Conservation (phyloP, 2,888 invertebrate species). For the Drosophila conformis region DNA sequence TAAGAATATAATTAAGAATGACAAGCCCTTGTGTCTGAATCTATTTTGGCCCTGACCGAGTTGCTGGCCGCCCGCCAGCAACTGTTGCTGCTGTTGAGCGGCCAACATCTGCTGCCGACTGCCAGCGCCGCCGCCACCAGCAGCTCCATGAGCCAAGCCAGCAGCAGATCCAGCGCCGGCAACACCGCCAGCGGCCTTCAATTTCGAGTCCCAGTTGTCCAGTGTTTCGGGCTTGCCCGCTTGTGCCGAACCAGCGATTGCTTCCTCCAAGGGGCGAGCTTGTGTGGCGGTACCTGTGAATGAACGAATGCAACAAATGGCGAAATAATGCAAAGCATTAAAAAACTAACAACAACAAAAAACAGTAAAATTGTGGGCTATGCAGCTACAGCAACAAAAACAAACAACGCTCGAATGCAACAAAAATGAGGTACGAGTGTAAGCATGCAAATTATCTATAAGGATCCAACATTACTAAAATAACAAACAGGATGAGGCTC, state of each 20-base stretch:
- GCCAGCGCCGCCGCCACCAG: constrained; percentile 3
- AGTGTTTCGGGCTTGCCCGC: constrained; percentile 36
- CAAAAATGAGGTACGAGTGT: constrained; percentile 16
- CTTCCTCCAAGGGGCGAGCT: constrained; percentile 82
- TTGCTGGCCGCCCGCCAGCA: constrained; percentile 41
- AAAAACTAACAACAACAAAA: not conserved
- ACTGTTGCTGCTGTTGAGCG: constrained; percentile 55
- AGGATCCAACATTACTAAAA: not conserved
- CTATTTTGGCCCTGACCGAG: constrained; percentile 42
- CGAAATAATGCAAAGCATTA: constrained; percentile 42
- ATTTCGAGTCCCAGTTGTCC: constrained; percentile 61
- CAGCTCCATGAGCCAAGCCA: constrained; percentile 30
- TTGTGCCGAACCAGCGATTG: constrained; percentile 51
- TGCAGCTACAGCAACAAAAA: constrained; percentile 66
- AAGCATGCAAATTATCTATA: constrained; percentile 38
- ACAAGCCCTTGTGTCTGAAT: constrained; percentile 82
- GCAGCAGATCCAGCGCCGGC: constrained; percentile 55
- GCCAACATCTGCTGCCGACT: constrained; percentile 33
- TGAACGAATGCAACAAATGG: constrained; percentile 29
- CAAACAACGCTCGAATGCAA: constrained; percentile 52
- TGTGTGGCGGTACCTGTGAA: constrained; percentile 84
- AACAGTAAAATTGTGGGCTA: constrained; percentile 7
- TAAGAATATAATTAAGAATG: constrained; percentile 86
- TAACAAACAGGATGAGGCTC: not conserved
- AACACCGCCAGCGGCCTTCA: constrained; percentile 52